A percentile compares a stretch with the other conserved stretches of the same genome.
Conservation (phyloP, 1,140 invertebrate species). For the Orchesella cincta region DNA sequence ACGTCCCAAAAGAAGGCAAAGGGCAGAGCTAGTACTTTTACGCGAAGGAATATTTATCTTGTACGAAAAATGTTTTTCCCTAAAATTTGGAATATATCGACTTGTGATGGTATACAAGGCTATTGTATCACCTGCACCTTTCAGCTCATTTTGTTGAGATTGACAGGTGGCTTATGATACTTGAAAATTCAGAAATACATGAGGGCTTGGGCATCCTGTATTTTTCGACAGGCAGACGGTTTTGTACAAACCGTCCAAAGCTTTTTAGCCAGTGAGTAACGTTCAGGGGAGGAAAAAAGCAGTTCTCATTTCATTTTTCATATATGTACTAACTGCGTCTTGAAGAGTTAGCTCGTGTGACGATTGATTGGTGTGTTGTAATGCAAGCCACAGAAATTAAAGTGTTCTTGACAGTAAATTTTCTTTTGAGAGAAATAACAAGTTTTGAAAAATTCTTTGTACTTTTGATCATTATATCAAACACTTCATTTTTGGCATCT, state of each 20-base stretch:
- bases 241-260: too few species aligned
- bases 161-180: constrained; percentile 6
- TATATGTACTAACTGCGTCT: too few species aligned
- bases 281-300: too few species aligned
- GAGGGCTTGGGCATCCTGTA: too few species aligned
- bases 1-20: too few species aligned
- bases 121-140: constrained; percentile 1
- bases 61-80: too few species aligned
- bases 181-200: background rate
- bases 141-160: constrained; percentile 18
- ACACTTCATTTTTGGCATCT: constrained; percentile 18
- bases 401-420: background rate
- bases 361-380: background rate
- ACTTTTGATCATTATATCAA: constrained; percentile 17
- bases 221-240: too few species aligned
- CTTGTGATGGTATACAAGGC: background rate
- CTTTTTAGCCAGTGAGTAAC: too few species aligned
- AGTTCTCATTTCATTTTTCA: too few species aligned
- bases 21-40: too few species aligned
- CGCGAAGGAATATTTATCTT: too few species aligned
- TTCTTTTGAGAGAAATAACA: constrained; percentile 17
- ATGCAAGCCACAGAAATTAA: background rate
- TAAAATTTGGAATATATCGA: too few species aligned
- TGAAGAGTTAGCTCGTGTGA: constrained; percentile 10
- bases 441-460: constrained; percentile 9